Evolutionary conservation across 2,113 vertebrate species (phyloP), one percentile per base, ranked within the genome.

Genomic region (Syngnathus typhle): DNA sequence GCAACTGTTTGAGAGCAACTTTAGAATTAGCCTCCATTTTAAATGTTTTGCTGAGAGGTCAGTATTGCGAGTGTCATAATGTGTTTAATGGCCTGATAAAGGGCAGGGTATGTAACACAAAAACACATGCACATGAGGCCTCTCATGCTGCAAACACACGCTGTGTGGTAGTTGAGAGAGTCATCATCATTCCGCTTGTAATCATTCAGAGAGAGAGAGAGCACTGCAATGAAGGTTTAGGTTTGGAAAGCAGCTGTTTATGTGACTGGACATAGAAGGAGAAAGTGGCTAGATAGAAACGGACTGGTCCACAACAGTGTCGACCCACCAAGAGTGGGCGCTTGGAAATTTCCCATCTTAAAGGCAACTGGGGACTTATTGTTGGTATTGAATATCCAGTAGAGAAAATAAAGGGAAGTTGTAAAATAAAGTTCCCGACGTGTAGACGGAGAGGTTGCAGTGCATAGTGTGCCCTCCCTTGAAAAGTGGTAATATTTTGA

Each of bases 391-490:
- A 89, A 89, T 91, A 79, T 89, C 88, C 74, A 52, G 18, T 64
- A 75, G 75, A 86, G 18, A 81, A 74, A 76, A 82, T 71, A 86
- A 68, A 65, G 64, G 77, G 82, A 87, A 87, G 80, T 63, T 62
- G 83, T 85, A 81, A 88, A 91, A 83, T 85, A 79, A 86, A 87
- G 84, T 87, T 88, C 87, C 88, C 91, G 89, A 89, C 84, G 7
- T 76, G 76, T 85, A 86, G 81, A 88, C 83, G 86, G 89, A 89
- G 90, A 89, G 75, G 70, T 87, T 86, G 44, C 82, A 84, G 74
- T 72, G 65, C 85, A 84, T 82, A 82, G 86, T 54, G 9, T 55
- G 70, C 80, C 59, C 64, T 51, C 23, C 73, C 58, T 69, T 70
- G 67, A 82, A 46, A 43, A 10, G 44, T 46, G 15, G 44, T 46